Percentiles rank a stretch among this genome's conserved stretches.
Evolutionary conservation across 2,888 invertebrate species (phyloP).

Genomic region (Rhagonycha fulva): DNA sequence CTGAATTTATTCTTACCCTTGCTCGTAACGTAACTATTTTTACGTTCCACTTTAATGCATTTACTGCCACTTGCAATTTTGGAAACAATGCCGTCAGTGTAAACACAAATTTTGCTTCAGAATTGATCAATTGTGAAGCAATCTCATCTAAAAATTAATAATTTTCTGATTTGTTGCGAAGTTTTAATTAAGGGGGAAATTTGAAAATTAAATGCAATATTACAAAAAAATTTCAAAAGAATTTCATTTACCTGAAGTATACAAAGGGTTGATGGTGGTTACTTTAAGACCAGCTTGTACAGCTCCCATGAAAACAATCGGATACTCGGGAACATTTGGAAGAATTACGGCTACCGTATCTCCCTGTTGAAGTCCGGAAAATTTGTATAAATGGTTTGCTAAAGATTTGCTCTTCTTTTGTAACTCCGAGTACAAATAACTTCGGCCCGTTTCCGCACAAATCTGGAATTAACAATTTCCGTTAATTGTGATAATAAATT

Average conservation of each 20-base stretch:
- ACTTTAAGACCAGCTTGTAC: slow-evolving; percentile 69
- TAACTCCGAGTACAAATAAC: slow-evolving; percentile 69
- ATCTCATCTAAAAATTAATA: slow-evolving; percentile 68
- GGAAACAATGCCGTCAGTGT: slow-evolving; percentile 61
- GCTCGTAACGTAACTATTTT: not conserved
- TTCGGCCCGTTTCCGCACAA: slow-evolving; percentile 69
- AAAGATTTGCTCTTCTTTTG: slow-evolving; percentile 65
- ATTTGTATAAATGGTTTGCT: slow-evolving; percentile 56
- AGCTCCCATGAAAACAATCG: slow-evolving; percentile 65
- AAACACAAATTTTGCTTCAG: slow-evolving; percentile 64
- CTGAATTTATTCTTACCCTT: slow-evolving; percentile 28
- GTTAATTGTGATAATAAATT: not conserved
- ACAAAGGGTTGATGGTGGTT: slow-evolving; percentile 73
- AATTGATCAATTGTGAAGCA: slow-evolving; percentile 63
- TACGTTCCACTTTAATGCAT: slow-evolving; percentile 51
- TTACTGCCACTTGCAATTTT: slow-evolving; percentile 52
- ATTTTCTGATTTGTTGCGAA: too few relatives aligned
- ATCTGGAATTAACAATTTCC: slow-evolving; percentile 58
- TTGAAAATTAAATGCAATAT: too few relatives aligned
- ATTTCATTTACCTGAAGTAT: slow-evolving; percentile 54
- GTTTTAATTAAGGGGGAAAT: too few relatives aligned
- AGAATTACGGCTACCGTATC: slow-evolving; percentile 66
- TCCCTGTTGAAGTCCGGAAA: slow-evolving; percentile 64
- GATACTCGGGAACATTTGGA: slow-evolving; percentile 75
- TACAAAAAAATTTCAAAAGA: too few relatives aligned